phyloP scores from a whole-genome alignment of 2,888 invertebrate species.

The Cerceris rybyensis region DNA sequence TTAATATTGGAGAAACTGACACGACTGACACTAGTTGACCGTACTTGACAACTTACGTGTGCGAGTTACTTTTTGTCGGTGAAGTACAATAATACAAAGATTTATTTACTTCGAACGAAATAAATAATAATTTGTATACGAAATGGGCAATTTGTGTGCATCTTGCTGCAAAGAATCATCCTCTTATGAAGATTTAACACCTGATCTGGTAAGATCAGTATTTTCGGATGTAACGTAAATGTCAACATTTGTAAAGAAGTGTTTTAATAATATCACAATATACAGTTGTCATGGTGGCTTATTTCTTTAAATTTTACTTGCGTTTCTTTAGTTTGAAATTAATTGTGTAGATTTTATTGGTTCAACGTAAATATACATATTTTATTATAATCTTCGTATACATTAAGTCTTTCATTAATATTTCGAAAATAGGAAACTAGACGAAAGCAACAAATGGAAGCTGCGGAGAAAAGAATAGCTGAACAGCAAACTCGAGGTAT shows the following conservation, averaged over 20 bases:
- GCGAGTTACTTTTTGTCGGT: no score
- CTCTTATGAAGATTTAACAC: constrained; percentile 83
- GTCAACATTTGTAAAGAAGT: background rate
- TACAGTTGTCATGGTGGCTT: background rate
- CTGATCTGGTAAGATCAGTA: constrained; percentile 83
- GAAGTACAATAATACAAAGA: no score
- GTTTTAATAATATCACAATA: background rate
- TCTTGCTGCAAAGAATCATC: constrained; percentile 84
- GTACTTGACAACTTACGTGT: no score
- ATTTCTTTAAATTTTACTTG: background rate
- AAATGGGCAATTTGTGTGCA: constrained; percentile 80
- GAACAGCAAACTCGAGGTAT: constrained; percentile 86
- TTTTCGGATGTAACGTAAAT: constrained; percentile 15
- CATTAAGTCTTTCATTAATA: background rate
- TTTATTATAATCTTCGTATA: no score
- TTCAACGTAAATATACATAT: no score
- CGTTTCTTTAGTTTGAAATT: background rate
- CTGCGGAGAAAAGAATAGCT: constrained; percentile 86
- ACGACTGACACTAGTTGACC: no score
- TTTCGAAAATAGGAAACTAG: constrained; percentile 70
- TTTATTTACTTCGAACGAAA: background rate
- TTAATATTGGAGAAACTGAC: no score
- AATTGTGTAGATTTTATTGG: no score
- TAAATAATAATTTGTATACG: background rate
- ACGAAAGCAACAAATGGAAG: constrained; percentile 86